These are phyloP conservation scores for Bombyx huttoni DNA, from an alignment of 2,888 invertebrate genomes.

Conservation along the genomic window DNA sequence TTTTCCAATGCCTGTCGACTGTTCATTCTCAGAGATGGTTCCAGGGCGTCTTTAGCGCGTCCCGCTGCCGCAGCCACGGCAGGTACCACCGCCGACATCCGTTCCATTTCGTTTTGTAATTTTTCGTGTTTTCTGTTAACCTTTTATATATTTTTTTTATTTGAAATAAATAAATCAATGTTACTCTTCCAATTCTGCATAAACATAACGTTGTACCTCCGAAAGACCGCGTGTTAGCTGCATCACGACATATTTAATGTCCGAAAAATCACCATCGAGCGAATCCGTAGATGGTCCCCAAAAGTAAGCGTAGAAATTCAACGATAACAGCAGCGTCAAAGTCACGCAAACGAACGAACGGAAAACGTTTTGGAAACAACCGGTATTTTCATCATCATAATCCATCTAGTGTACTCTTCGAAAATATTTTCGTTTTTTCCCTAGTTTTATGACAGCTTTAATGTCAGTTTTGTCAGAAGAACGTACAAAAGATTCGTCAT, in stretches of 20 bases:
- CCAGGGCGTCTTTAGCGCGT: constrained; percentile 41
- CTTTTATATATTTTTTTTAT: constrained; percentile 9
- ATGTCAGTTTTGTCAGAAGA: no score
- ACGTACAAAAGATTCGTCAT: no score
- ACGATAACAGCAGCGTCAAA: constrained; percentile 35
- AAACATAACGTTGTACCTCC: constrained; percentile 26
- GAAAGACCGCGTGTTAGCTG: constrained; percentile 46
- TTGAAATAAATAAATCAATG: no score
- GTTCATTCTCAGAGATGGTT: constrained; percentile 24
- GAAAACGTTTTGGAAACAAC: constrained; percentile 29
- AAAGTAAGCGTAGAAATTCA: constrained; percentile 46
- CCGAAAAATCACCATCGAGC: constrained; percentile 40
- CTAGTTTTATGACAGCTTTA: no score
- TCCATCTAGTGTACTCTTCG: constrained; percentile 16
- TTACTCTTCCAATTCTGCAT: not conserved
- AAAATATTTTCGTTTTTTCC: no score
- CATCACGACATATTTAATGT: constrained; percentile 49
- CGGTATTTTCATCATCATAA: constrained; percentile 21
- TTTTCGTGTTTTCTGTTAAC: constrained; percentile 53
- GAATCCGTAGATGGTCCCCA: constrained; percentile 30
- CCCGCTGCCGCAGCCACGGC: constrained; percentile 42
- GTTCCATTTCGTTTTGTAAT: constrained; percentile 46
- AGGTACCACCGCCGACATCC: constrained; percentile 40
- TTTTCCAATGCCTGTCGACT: constrained; percentile 23
- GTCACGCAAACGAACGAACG: constrained; percentile 44